phyloP scores from a whole-genome alignment of 2,888 invertebrate species.

The Aproaerema taeniolella region DNA sequence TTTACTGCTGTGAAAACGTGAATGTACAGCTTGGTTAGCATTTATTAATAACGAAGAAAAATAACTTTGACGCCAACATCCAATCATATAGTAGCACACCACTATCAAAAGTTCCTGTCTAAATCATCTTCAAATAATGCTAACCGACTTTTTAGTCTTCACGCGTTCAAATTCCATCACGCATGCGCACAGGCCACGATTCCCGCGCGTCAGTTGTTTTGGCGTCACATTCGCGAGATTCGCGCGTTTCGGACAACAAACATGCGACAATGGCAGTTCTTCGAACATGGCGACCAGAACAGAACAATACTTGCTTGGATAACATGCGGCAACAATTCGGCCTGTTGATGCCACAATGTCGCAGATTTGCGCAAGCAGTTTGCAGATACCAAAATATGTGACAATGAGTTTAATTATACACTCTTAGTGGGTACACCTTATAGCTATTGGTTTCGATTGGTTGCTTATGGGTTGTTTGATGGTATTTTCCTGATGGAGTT shows the following conservation, averaged over 20 bases:
- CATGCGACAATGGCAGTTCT: constrained; percentile 70
- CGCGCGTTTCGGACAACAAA: constrained; percentile 65
- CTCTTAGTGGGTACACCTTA: too few species aligned
- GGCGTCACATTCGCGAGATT: constrained; percentile 61
- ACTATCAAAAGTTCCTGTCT: too few species aligned
- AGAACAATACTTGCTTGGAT: constrained; percentile 69
- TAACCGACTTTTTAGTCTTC: too few species aligned
- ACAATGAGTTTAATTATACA: constrained; percentile 7
- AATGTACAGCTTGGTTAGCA: too few species aligned
- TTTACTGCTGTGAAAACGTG: too few species aligned
- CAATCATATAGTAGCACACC: too few species aligned
- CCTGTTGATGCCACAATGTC: constrained; percentile 45
- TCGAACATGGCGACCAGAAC: constrained; percentile 62
- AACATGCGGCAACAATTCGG: constrained; percentile 64
- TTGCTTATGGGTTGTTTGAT: too few species aligned
- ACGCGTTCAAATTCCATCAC: not conserved
- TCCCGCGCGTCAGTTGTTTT: constrained; percentile 51
- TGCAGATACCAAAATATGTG: not conserved
- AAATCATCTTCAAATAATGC: too few species aligned
- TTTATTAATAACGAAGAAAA: too few species aligned
- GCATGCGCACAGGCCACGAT: not conserved
- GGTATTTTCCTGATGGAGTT: too few species aligned
- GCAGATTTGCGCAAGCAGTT: not conserved
- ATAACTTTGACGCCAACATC: too few species aligned
- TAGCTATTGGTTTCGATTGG: too few species aligned